phyloP scores from a whole-genome alignment of 2,797 vertebrate genomes.

The Tapera naevia region DNA sequence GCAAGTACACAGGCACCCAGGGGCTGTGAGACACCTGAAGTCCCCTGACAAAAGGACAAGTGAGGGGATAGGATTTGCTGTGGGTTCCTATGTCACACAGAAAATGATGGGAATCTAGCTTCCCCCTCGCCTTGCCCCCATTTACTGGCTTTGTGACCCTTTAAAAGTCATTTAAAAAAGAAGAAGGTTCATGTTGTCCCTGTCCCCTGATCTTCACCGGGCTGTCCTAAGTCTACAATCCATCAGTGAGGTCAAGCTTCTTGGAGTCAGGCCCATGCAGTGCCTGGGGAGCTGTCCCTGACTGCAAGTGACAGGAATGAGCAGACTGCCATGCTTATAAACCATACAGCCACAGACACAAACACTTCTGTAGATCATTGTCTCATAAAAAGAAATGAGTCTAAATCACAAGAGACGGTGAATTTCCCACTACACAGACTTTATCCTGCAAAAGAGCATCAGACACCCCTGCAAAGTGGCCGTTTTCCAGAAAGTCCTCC shows the following conservation, averaged over 20 bases:
- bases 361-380: not conserved
- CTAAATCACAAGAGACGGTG: not conserved
- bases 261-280: too few relatives aligned
- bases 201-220: too few relatives aligned
- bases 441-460: not conserved
- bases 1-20: not conserved
- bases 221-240: not conserved
- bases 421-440: not conserved
- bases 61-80: not conserved
- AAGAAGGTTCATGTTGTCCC: not conserved
- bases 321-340: not conserved
- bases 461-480: not conserved
- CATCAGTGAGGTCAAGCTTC: not conserved
- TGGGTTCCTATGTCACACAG: not conserved
- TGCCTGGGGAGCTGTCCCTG: not conserved
- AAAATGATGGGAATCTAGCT: not conserved
- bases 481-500: not conserved
- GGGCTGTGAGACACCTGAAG: not conserved
- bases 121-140: too few relatives aligned
- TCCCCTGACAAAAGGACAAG: not conserved
- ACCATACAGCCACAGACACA: not conserved
- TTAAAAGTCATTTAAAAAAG: not conserved
- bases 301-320: not conserved
- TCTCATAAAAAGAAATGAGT: not conserved
- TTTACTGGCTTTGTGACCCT: not conserved